A percentile compares a stretch with the other conserved stretches of the same genome.
phyloP scores from a whole-genome alignment of 2,797 vertebrate species.

The Lagorchestes hirsutus region DNA sequence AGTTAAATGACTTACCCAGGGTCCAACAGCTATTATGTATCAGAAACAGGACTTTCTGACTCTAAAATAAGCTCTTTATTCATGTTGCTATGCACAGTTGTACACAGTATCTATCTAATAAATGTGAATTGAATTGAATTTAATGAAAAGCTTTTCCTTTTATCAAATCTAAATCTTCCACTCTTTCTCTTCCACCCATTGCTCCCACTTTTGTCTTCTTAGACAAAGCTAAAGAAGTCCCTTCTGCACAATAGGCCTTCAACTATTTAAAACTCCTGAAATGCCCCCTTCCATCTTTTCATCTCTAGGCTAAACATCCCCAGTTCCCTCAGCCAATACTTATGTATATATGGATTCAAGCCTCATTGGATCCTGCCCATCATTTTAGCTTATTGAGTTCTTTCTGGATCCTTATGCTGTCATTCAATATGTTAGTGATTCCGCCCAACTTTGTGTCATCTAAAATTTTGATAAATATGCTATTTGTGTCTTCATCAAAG shows the following conservation, averaged over 20 bases:
- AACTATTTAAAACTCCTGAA: not conserved
- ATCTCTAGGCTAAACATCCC: not conserved
- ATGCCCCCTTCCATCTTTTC: not conserved
- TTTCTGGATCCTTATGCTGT: not conserved
- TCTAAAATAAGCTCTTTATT: not conserved
- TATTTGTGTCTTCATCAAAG: not conserved
- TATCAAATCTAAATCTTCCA: not conserved
- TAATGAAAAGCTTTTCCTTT: not conserved
- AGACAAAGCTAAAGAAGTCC: not conserved
- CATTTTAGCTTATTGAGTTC: not conserved
- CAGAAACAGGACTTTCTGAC: not conserved
- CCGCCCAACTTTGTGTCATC: not conserved
- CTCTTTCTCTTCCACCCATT: not conserved
- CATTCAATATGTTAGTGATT: not conserved
- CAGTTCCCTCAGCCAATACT: not conserved
- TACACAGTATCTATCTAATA: not conserved
- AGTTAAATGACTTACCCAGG: not conserved
- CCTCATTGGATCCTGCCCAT: not conserved
- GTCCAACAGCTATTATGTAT: not conserved
- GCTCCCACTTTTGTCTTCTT: not conserved
- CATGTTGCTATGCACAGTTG: not conserved
- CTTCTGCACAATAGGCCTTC: not conserved
- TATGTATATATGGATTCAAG: not conserved
- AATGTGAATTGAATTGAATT: not conserved
- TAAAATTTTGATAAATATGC: slow-evolving; percentile 3